Evolutionary conservation across 2,797 vertebrate genomes (phyloP), one percentile per base, ranked within the genome.

Genomic region (Pterois miles): DNA sequence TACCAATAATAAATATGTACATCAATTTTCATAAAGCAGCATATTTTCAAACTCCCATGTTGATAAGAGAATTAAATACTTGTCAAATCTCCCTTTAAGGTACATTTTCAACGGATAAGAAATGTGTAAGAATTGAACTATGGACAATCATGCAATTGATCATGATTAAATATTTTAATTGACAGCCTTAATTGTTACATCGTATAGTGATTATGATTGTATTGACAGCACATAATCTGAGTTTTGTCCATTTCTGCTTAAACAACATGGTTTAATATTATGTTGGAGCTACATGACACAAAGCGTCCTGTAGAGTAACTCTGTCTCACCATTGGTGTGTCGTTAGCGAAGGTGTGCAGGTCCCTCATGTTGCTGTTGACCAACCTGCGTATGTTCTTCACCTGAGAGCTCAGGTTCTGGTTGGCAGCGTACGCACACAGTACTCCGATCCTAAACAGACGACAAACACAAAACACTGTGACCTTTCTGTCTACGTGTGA

Each of bases 301-400:
- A 46, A 50, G 27, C 4, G 0, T 31, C 5, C 25, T 29, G 3
- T 22, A 29, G 38, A 58, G 23, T 1, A n/a, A 29, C 13, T 5
- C 8, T n/a, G 16, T 48, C 88, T 95, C 95, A 99, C 97, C 95
- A 83, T 90, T 18, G 96, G 96, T 6, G 96, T 96, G 79, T 96
- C 89, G 2, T 96, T 96, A 73, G 96, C 89, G 18, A 99, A 94
- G 53, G 92, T 94, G 85, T 95, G 95, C 90, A 99, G 78, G 88
- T 99, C 98, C 86, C 94, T 97, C 91, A 98, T 96, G 91, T 99
- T 99, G 94, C 96, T 98, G 88, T 96, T 96, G 69, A 97, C 94
- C 88, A 99, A 82, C 16, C 91, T 92, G 84, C 90, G 94, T 66
- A 97, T 93, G 91, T 93, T 96, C 92, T 94, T 94, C 77, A 97